phyloP scores from a whole-genome alignment of 2,113 vertebrate genomes.

The Pseudopipra pipra region DNA sequence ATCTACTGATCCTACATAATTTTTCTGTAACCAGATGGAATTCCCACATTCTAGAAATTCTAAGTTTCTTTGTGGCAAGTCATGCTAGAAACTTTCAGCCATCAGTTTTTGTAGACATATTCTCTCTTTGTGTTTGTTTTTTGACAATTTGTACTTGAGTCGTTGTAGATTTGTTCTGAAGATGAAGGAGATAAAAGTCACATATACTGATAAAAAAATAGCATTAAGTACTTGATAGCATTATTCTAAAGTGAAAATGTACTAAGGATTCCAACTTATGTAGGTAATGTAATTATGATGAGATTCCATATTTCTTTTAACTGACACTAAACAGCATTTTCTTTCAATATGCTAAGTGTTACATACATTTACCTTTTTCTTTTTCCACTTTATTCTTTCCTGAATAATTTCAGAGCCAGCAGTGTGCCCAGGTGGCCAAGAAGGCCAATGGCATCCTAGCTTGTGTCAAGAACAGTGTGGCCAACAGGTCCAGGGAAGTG shows the following conservation, averaged over 20 bases:
- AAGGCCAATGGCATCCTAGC: too few relatives aligned
- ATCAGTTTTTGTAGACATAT: background rate
- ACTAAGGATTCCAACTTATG: background rate
- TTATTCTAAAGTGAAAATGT: background rate
- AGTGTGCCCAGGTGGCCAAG: background rate
- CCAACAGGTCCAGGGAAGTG: too few relatives aligned
- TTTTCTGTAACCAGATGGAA: background rate
- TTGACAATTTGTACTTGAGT: background rate
- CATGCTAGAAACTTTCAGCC: background rate
- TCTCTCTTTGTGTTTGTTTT: rapidly evolving
- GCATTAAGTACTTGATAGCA: background rate
- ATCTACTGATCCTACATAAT: background rate
- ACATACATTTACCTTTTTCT: background rate
- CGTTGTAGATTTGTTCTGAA: background rate
- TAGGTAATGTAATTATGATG: background rate
- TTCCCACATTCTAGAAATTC: background rate
- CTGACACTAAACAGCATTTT: background rate
- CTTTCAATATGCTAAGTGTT: background rate
- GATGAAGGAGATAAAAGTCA: background rate
- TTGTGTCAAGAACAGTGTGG: background rate
- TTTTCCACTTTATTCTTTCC: background rate
- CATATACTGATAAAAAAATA: background rate
- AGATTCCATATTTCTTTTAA: background rate
- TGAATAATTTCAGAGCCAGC: background rate
- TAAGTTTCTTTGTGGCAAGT: background rate